Conservation (phyloP, 2,113 vertebrate species). For the Pluvialis apricaria region DNA sequence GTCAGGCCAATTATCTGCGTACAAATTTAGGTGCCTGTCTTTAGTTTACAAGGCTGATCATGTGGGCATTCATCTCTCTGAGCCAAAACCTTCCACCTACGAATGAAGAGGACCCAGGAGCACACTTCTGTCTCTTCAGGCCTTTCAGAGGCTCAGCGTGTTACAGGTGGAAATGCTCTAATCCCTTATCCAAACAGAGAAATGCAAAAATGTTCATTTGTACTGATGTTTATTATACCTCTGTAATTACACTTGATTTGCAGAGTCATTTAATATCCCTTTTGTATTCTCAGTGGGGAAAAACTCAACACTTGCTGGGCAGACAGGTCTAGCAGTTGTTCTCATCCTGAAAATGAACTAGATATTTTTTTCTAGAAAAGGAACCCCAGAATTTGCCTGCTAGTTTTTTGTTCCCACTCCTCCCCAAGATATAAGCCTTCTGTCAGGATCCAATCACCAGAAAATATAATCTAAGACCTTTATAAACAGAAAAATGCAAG, state of each 20-base stretch:
- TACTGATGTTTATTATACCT: neutral
- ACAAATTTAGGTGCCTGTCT: neutral
- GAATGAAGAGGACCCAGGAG: neutral
- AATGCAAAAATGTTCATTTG: neutral
- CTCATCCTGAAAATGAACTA: neutral
- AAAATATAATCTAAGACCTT: neutral
- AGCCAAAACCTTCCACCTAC: neutral
- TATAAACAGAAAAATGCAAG: constrained; percentile 19
- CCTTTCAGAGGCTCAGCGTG: neutral
- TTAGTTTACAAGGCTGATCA: neutral
- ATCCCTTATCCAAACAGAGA: neutral
- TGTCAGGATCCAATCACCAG: neutral
- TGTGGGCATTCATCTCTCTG: neutral
- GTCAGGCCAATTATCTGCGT: rapidly evolving
- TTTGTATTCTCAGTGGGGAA: neutral
- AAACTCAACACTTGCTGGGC: neutral
- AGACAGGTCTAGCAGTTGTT: neutral
- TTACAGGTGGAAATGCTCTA: neutral
- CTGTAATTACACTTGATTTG: neutral
- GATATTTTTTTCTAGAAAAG: neutral
- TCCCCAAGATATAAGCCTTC: neutral
- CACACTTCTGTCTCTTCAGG: neutral
- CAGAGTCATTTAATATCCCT: neutral
- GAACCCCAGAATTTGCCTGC: neutral
- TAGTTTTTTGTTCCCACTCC: neutral